phyloP scores from a whole-genome alignment of 2,797 vertebrate species.

The Alcedo atthis region DNA sequence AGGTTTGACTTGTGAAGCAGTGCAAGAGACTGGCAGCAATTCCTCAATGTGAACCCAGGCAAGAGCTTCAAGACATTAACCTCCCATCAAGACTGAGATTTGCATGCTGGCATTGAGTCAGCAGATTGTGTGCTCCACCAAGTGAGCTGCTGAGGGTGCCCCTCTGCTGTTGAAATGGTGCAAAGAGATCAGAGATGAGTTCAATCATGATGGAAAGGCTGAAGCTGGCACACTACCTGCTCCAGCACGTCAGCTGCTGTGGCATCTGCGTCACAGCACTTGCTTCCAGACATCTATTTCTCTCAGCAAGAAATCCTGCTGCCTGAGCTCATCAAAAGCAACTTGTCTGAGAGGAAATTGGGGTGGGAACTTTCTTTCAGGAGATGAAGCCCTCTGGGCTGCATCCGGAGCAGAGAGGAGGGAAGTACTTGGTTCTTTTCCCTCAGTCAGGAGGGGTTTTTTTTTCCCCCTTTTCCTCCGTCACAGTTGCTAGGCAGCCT shows the following conservation, averaged over 20 bases:
- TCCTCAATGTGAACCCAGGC: too few relatives aligned
- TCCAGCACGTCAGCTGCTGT: too few relatives aligned
- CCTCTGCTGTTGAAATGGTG: background rate
- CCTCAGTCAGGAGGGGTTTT: background rate
- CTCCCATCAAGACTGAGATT: slow-evolving; percentile 47
- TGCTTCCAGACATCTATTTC: background rate
- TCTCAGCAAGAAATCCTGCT: background rate
- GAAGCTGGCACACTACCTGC: too few relatives aligned
- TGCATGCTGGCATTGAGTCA: slow-evolving; percentile 5
- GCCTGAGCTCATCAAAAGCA: background rate
- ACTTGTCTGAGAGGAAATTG: background rate
- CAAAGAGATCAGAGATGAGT: background rate
- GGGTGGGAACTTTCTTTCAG: background rate
- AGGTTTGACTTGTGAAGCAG: too few relatives aligned
- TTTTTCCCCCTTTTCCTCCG: background rate
- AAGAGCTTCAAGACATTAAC: slow-evolving; percentile 11
- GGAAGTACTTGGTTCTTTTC: background rate
- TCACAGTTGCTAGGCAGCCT: slow-evolving; percentile 41
- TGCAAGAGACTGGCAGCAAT: too few relatives aligned
- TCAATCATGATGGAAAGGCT: too few relatives aligned
- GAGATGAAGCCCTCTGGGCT: background rate
- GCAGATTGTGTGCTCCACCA: background rate
- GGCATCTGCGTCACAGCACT: background rate
- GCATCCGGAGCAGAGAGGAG: background rate
- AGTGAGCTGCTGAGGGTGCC: background rate